Evolutionary conservation across 2,888 invertebrate genomes (phyloP), one percentile per base, ranked within the genome.

Genomic region (Polietes domitor): DNA sequence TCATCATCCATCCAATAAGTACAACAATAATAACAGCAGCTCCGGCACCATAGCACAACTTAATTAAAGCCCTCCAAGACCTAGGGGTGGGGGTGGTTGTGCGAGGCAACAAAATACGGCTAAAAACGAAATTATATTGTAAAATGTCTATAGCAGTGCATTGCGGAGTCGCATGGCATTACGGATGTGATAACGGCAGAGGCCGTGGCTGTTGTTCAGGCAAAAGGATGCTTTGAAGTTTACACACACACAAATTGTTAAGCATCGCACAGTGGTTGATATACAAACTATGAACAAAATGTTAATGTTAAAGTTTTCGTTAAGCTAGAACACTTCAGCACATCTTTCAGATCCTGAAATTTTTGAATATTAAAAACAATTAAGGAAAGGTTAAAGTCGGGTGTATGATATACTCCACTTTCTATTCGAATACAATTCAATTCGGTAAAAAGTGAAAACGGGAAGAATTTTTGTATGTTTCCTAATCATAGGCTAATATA

Each of bases 171-270:
- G 58, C 1, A 37, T 41, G 37, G 41, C 32, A 19, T 43, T 41
- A 17, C 24, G 24, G 24, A 68, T 24, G 43, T 6, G 21, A 65
- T 17, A 12, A 9, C 19, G 65, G 21, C 28, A 10, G 58, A 37
- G 41, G 61, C 21, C 65, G 19, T 21, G 0, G 24, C 21, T 55
- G 37, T 24, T 55, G 24, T 24, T 55, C 55, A 2, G 37, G 37
- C 68, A 19, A 43, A 15, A 12, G 65, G 24, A 81, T 70, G 74
- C 75, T 84, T 81, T 81, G 75, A 75, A 83, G 72, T 72, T 61
- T 26, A 61, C 19, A 63, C n/a, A 47, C 76, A 83, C 12, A 53
- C 21, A n/a, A n/a, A n/a, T 53, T 21, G 6, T 3, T 24, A 53
- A 24, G 21, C 53, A 17, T 2, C 7, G 12, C 19, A 50, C 50